Evolutionary conservation across 2,888 invertebrate species (phyloP).

Genomic region (Poecilus cupreus): DNA sequence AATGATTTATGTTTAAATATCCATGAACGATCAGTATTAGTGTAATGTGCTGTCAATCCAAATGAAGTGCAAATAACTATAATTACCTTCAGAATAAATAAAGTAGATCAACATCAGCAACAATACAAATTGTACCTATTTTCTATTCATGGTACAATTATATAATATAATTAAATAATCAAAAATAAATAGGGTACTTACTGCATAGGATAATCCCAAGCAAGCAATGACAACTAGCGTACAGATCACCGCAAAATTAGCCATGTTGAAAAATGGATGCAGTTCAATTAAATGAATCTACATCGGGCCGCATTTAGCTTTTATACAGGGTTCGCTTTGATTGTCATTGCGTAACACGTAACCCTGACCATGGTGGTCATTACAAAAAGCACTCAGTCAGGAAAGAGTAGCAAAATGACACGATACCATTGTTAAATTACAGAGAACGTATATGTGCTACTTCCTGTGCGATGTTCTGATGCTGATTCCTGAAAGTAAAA

Average conservation of each 20-base stretch:
- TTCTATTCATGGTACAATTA: no score
- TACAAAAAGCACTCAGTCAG: slow-evolving; percentile 50
- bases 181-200: slow-evolving; percentile 12
- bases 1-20: not conserved
- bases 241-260: slow-evolving; percentile 38
- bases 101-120: no score
- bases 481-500: slow-evolving; percentile 41
- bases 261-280: slow-evolving; percentile 34
- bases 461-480: slow-evolving; percentile 49
- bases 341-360: slow-evolving; percentile 39
- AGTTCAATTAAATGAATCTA: slow-evolving; percentile 43
- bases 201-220: slow-evolving; percentile 47
- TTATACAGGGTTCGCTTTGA: slow-evolving; percentile 36
- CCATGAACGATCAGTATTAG: no score
- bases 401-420: slow-evolving; percentile 50
- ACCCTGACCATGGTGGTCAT: slow-evolving; percentile 57
- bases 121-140: no score
- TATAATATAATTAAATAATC: no score
- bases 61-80: not conserved
- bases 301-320: slow-evolving; percentile 24
- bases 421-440: slow-evolving; percentile 54
- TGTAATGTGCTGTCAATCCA: not conserved
- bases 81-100: not conserved
- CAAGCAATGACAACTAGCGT: not conserved
- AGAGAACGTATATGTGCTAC: slow-evolving; percentile 48